Conservation (phyloP, 2,113 vertebrate species). For the Xenotilapia longispinis region DNA sequence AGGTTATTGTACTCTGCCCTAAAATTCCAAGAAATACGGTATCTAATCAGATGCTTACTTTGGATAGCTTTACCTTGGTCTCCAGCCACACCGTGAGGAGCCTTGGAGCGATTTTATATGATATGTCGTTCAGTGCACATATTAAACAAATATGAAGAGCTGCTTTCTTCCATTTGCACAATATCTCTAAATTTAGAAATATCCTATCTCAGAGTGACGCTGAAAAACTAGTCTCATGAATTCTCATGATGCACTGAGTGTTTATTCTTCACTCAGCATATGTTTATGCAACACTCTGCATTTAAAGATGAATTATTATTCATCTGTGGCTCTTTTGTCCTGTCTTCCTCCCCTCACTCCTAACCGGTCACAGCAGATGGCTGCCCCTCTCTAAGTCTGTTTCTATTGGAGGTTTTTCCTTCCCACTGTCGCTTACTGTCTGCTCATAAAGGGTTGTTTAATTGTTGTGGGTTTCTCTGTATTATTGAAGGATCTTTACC, state of each 20-base stretch:
- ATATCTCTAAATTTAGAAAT: background rate
- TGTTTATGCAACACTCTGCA: background rate
- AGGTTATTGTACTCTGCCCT: background rate
- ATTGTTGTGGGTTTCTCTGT: background rate
- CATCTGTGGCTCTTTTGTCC: background rate
- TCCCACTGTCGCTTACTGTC: background rate
- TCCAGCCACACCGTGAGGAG: background rate
- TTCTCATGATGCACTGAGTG: background rate
- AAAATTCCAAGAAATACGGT: background rate
- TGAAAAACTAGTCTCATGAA: background rate
- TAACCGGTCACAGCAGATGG: background rate
- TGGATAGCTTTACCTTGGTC: background rate
- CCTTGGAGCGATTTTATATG: background rate
- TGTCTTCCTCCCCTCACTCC: background rate
- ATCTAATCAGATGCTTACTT: background rate
- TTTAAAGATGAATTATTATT: background rate
- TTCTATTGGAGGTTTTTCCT: background rate
- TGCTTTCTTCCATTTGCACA: background rate
- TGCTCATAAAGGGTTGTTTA: background rate
- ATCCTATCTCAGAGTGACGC: background rate
- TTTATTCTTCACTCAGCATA: background rate
- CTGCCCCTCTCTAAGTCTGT: background rate
- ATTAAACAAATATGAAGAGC: background rate
- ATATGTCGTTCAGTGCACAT: background rate
- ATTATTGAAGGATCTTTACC: background rate